Percentiles rank a stretch among this genome's conserved stretches.
These are phyloP conservation scores for Amphiprion ocellaris DNA, from an alignment of 2,113 vertebrate genomes.

Conservation along the genomic window DNA sequence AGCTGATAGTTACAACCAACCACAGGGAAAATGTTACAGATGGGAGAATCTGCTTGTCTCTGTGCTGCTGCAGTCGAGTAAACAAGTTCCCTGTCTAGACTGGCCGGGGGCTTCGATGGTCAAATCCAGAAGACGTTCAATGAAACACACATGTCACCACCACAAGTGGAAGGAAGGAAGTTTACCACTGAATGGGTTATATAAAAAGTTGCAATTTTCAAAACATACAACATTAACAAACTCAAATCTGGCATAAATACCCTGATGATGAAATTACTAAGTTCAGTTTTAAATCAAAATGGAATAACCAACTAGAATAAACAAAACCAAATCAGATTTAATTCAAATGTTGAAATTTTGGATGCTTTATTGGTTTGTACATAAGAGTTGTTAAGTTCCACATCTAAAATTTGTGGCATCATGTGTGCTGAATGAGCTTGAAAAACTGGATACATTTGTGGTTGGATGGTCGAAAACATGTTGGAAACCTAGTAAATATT, in stretches of 20 bases:
- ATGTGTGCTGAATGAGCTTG: background rate
- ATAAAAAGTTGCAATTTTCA: background rate
- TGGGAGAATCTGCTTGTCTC: constrained; percentile 20
- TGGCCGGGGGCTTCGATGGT: constrained; percentile 21
- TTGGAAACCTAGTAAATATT: constrained; percentile 31
- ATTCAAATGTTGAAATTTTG: too few relatives aligned
- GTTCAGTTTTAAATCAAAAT: background rate
- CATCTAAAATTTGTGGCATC: background rate
- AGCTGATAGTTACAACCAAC: constrained; percentile 34
- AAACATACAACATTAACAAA: background rate
- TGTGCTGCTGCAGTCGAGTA: constrained; percentile 17
- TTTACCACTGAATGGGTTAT: background rate
- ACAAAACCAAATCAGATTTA: background rate
- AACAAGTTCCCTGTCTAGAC: constrained; percentile 31
- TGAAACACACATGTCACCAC: constrained; percentile 37
- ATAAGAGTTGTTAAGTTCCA: background rate
- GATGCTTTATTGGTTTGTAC: background rate
- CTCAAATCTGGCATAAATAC: too few relatives aligned
- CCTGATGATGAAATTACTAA: too few relatives aligned
- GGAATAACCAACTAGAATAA: background rate
- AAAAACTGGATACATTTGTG: background rate
- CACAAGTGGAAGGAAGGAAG: constrained; percentile 14
- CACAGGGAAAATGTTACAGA: constrained; percentile 26
- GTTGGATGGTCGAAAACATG: background rate
- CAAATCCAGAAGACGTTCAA: constrained; percentile 21